Evolutionary conservation across 2,797 vertebrate genomes (phyloP), one percentile per base, ranked within the genome.

Genomic region (Gambusia yucatana): DNA sequence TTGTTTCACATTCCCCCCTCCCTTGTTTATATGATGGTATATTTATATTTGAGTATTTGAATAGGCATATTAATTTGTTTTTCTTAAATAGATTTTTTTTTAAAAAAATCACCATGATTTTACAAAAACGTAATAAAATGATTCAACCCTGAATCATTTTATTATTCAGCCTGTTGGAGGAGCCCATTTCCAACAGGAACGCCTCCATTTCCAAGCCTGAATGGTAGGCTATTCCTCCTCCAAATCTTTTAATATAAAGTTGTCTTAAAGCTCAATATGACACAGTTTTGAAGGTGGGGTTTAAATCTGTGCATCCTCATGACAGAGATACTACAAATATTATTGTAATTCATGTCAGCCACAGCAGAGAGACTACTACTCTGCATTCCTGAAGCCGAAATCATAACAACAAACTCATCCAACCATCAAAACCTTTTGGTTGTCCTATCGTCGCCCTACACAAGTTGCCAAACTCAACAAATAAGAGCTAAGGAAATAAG

Each of bases 221-320:
- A 30, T 1, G 0, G 1, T 33, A 16, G 22, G n/a, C n/a, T n/a
- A n/a, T n/a, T 65, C 2, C 16, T 39, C 61, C 33, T 65, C 33
- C 1, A 14, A 65, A 81, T 47, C 79, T 77, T 84, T 83, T 81
- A 67, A 81, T 90, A 90, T 81, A 81, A 84, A 84, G 87, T 77
- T 20, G 33, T 30, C 73, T 41, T 84, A n/a, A 81, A 33, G 52
- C 81, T 46, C 63, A 41, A 8, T 17, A 55, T 55, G 79, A 75
- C 52, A 4, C 10, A 77, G 85, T 80, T 83, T 73, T 87, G 65
- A 82, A 76, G 75, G 79, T 8, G 73, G 77, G 80, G 80, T 88
- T 84, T 83, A 65, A 88, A 25, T 59, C 72, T 69, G 77, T 52
- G 52, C 75, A 25, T 59, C 57, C 30, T 59, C 57, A 30, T 59